Percentiles rank a stretch among this genome's conserved stretches.
Conservation (phyloP, 53 echinoderm and acorn worm genomes). For the Zoroaster sp. region DNA sequence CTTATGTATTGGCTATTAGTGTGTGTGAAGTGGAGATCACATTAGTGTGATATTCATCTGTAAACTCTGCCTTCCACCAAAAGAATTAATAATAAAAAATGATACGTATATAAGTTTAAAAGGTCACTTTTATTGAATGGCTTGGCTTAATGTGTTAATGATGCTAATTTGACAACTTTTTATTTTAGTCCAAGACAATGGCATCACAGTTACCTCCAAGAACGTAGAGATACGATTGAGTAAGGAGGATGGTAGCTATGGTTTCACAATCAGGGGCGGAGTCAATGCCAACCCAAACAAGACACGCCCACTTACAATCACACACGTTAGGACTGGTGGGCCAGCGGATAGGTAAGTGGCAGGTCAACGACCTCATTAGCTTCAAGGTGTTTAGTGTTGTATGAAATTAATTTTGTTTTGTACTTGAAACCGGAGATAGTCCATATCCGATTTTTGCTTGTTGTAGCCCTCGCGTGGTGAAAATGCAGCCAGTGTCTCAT, state of each 20-base stretch:
- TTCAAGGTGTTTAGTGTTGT: no score
- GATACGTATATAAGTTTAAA: no score
- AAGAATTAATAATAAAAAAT: no score
- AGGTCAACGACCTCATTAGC: no score
- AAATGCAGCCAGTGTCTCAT: no score
- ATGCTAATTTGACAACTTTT: background rate
- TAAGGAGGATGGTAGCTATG: slow-evolving; percentile 86
- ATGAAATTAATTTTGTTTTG: background rate
- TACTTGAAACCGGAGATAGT: background rate
- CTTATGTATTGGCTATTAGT: no score
- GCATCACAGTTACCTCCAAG: slow-evolving; percentile 66
- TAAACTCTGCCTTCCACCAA: no score
- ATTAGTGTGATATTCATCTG: no score
- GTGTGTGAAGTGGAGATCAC: no score
- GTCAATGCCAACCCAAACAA: slow-evolving; percentile 76
- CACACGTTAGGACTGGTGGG: slow-evolving; percentile 92
- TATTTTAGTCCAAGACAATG: slow-evolving; percentile 54
- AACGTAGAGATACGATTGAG: slow-evolving; percentile 79
- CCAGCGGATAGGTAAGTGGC: slow-evolving; percentile 87
- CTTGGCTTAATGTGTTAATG: background rate
- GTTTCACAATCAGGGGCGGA: slow-evolving; percentile 91
- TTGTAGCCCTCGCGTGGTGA: no score
- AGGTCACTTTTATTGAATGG: no score
- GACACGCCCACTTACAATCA: slow-evolving; percentile 83
- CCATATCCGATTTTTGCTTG: no score